phyloP scores from a whole-genome alignment of 2,113 vertebrate species.

The Dicrurus megarhynchus region DNA sequence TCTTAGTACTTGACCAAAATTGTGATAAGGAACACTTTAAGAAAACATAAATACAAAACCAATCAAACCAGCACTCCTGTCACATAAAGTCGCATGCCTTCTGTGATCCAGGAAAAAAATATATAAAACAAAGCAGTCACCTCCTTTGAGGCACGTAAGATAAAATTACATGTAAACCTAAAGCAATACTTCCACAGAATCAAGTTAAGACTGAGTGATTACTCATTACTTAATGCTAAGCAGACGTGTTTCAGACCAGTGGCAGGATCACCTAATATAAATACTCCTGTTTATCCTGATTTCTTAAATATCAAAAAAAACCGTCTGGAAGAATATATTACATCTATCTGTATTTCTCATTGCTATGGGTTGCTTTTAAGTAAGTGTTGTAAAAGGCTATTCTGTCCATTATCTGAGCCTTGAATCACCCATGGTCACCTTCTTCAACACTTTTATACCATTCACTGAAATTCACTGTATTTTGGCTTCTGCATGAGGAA shows the following conservation, averaged over 20 bases:
- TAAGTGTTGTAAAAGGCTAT: not conserved
- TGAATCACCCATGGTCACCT: not conserved
- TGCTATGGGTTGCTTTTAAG: not conserved
- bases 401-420: not conserved
- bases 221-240: not conserved
- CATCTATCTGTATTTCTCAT: not conserved
- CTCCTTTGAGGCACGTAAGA: not conserved
- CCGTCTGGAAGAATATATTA: not conserved
- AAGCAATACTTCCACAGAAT: not conserved
- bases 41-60: not conserved
- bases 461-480: not conserved
- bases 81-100: not conserved
- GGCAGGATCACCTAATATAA: not conserved
- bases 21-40: not conserved
- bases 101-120: not conserved
- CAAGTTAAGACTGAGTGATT: not conserved
- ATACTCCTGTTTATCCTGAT: not conserved
- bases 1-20: not conserved
- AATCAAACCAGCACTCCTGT: not conserved
- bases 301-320: not conserved
- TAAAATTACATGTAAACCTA: not conserved
- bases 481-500: not conserved
- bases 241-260: not conserved
- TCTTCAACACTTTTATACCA: not conserved
- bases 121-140: not conserved